A percentile compares a stretch with the other conserved stretches of the same genome.
phyloP scores from a whole-genome alignment of 2,888 invertebrate species.

The Acanthosepion esculentum region DNA sequence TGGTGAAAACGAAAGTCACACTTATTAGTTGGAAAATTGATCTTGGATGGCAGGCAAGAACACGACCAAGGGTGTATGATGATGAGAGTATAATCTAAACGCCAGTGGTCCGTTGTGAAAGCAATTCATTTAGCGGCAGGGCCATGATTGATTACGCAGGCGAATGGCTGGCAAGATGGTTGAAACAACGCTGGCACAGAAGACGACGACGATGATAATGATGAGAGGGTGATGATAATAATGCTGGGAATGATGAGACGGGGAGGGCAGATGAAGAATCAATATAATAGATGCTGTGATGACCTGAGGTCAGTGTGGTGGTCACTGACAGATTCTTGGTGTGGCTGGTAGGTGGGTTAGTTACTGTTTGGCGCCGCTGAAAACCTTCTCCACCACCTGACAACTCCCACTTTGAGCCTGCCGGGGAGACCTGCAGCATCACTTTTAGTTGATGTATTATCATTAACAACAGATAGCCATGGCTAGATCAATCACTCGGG shows the following conservation, averaged over 20 bases:
- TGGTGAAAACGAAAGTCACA: slow-evolving; percentile 33
- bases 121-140: slow-evolving; percentile 11
- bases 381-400: no score
- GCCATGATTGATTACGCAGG: slow-evolving; percentile 33
- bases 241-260: no score
- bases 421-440: background rate
- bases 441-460: slow-evolving; percentile 33
- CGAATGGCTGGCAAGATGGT: slow-evolving; percentile 33
- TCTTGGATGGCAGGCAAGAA: slow-evolving; percentile 33
- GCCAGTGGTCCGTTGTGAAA: slow-evolving; percentile 33
- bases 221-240: background rate
- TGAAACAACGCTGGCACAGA: background rate
- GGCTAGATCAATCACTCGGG: background rate
- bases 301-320: slow-evolving; percentile 33
- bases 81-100: slow-evolving; percentile 33
- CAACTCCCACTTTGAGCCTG: background rate
- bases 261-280: background rate
- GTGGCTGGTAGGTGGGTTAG: background rate
- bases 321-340: slow-evolving; percentile 33
- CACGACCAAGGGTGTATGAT: background rate
- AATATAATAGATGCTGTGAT: slow-evolving; percentile 33
- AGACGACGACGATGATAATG: background rate
- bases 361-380: background rate
- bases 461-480: background rate
- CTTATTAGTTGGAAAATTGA: slow-evolving; percentile 33